Conservation (phyloP, 2,797 vertebrate genomes). For the Coccyzus lansbergi region DNA sequence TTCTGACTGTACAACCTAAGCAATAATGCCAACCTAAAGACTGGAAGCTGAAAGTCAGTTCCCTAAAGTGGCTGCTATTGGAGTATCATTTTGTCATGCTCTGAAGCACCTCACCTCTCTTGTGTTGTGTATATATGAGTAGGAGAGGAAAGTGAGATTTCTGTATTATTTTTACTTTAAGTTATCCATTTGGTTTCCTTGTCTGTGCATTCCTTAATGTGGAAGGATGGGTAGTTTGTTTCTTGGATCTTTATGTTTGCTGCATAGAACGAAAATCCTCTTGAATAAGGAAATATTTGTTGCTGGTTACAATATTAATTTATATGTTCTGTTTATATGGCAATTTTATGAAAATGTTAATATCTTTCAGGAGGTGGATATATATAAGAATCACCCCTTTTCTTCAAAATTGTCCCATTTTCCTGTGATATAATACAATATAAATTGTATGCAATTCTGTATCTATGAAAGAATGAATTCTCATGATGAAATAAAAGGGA, state of each 20-base stretch:
- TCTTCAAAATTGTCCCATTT: not conserved
- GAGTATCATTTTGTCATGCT: slow-evolving; percentile 51
- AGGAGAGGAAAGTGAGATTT: slow-evolving; percentile 13
- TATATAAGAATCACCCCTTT: not conserved
- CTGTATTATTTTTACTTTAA: slow-evolving; percentile 21
- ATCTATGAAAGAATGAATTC: not conserved
- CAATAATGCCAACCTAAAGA: slow-evolving; percentile 65
- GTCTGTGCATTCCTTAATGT: not conserved
- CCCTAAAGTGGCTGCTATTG: slow-evolving; percentile 21
- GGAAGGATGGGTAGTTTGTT: not conserved
- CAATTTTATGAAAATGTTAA: not conserved
- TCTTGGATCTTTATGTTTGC: not conserved
- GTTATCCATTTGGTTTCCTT: slow-evolving; percentile 29
- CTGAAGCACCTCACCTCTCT: not conserved
- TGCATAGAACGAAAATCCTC: not conserved
- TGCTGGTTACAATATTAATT: not conserved
- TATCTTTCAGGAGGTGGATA: not conserved
- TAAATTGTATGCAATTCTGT: not conserved
- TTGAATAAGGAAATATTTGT: not conserved
- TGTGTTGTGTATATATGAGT: not conserved
- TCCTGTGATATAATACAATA: not conserved
- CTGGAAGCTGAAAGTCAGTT: slow-evolving; percentile 55
- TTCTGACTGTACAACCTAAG: slow-evolving; percentile 68
- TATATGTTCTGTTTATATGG: not conserved
- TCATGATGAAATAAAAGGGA: not conserved